These are phyloP conservation scores for Dermolepida albohirtum DNA, from an alignment of 2,888 invertebrate species.

Conservation along the genomic window DNA sequence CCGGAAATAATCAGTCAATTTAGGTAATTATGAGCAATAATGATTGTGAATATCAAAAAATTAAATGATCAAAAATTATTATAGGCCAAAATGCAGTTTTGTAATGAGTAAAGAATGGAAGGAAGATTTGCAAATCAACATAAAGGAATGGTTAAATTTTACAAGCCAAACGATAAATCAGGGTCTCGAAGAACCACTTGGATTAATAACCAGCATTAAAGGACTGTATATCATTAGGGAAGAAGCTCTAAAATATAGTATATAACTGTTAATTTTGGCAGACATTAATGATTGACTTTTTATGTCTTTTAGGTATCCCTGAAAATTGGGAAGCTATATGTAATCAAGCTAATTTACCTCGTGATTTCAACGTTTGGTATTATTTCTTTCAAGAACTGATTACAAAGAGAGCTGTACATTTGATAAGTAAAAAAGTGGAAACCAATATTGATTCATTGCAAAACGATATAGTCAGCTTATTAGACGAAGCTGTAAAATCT, in stretches of 20 bases:
- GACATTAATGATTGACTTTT: slow-evolving; percentile 16
- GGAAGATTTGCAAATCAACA: slow-evolving; percentile 61
- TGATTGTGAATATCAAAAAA: no score
- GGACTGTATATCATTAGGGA: slow-evolving; percentile 79
- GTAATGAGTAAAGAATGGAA: slow-evolving; percentile 41
- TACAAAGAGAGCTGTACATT: slow-evolving; percentile 75
- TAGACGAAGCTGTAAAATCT: slow-evolving; percentile 46
- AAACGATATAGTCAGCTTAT: slow-evolving; percentile 59
- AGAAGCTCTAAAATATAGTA: slow-evolving; percentile 74
- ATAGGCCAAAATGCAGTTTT: slow-evolving; percentile 56
- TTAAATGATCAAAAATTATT: slow-evolving; percentile 29
- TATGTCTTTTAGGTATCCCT: slow-evolving; percentile 67
- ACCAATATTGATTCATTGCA: slow-evolving; percentile 62
- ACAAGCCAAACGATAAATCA: slow-evolving; percentile 69
- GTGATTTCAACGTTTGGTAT: slow-evolving; percentile 75
- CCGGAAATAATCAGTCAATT: slow-evolving; percentile 64
- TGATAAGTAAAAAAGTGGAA: slow-evolving; percentile 67
- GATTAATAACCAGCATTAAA: slow-evolving; percentile 76
- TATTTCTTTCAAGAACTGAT: slow-evolving; percentile 79
- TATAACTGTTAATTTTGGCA: slow-evolving; percentile 39
- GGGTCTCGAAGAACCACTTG: slow-evolving; percentile 71
- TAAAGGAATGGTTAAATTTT: slow-evolving; percentile 75
- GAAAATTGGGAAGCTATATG: slow-evolving; percentile 75
- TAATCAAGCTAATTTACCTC: slow-evolving; percentile 70
- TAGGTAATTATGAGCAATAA: slow-evolving; percentile 53